phyloP scores from a whole-genome alignment of 2,797 vertebrate species.

The Choloepus didactylus region DNA sequence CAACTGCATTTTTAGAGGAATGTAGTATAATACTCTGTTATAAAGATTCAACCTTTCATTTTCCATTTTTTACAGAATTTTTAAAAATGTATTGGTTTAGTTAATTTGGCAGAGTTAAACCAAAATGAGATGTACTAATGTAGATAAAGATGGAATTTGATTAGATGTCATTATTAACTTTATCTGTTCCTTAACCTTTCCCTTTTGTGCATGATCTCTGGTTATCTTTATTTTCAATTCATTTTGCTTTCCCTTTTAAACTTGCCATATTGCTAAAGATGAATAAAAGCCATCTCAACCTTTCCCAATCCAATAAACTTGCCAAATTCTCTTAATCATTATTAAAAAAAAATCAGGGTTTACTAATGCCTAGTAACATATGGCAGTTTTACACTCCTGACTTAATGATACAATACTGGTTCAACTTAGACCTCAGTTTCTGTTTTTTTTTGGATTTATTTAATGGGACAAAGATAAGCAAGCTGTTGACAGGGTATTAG shows the following conservation, averaged over 20 bases:
- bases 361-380: neutral
- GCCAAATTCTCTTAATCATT: neutral
- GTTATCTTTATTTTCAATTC: neutral
- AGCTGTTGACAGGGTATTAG: slow-evolving; percentile 27
- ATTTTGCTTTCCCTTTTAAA: slow-evolving; percentile 1
- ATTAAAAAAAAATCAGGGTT: neutral
- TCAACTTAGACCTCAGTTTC: neutral
- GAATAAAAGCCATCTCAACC: neutral
- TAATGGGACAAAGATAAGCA: slow-evolving; percentile 3
- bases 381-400: neutral
- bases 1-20: neutral
- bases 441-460: slow-evolving; percentile 6
- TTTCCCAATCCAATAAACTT: neutral
- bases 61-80: neutral
- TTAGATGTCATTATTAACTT: neutral
- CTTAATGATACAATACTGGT: neutral
- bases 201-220: neutral
- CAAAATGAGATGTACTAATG: neutral
- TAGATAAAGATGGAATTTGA: neutral
- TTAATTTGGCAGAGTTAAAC: slow-evolving; percentile 1
- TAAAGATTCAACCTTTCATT: slow-evolving; percentile 22
- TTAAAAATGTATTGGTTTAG: neutral
- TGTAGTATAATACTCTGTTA: neutral
- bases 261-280: neutral
- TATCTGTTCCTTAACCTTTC: neutral